Conservation (phyloP, 2,113 vertebrate genomes). For the Henicopernis longicauda region DNA sequence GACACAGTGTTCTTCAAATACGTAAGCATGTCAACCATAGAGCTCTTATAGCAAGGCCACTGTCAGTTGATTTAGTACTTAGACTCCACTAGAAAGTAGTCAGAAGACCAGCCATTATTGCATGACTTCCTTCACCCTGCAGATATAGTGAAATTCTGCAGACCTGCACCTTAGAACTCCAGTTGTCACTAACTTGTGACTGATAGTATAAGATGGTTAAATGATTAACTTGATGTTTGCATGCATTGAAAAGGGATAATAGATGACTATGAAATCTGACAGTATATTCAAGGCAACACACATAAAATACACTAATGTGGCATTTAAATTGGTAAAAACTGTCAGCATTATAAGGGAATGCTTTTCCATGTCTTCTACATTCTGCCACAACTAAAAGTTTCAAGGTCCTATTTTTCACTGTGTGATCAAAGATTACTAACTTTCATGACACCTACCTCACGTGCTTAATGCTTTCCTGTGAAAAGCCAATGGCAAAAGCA, state of each 20-base stretch:
- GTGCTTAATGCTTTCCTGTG: background rate
- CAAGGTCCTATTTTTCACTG: background rate
- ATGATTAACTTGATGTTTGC: background rate
- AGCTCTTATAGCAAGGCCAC: background rate
- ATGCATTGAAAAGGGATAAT: background rate
- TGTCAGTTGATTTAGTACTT: background rate
- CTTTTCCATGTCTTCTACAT: background rate
- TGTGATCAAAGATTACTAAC: background rate
- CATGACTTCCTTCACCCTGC: background rate
- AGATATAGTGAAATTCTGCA: background rate
- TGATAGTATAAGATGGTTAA: background rate
- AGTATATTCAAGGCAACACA: background rate
- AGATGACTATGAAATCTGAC: background rate
- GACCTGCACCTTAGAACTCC: background rate
- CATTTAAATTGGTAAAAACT: background rate
- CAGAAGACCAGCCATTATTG: background rate
- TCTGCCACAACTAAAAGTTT: background rate
- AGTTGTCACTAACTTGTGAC: background rate
- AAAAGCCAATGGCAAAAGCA: background rate
- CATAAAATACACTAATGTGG: background rate
- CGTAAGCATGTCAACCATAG: background rate
- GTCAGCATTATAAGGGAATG: background rate
- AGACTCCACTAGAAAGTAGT: background rate
- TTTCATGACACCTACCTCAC: background rate
- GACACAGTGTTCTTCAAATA: background rate